phyloP scores from a whole-genome alignment of 2,888 invertebrate genomes.

The Drosophila trichaetosa region DNA sequence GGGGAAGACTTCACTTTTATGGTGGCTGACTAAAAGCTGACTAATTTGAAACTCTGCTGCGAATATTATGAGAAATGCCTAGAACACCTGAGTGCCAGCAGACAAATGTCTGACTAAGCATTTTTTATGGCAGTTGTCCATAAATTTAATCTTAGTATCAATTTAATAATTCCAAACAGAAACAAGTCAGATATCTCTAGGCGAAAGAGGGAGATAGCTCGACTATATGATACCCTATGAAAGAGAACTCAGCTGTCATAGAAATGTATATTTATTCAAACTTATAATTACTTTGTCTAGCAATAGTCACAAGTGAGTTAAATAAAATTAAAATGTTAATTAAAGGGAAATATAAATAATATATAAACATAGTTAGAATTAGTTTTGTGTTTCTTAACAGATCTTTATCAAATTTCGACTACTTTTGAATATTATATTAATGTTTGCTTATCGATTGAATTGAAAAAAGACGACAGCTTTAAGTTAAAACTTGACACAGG shows the following conservation, averaged over 20 bases:
- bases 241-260: neutral
- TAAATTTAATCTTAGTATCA: slow-evolving; percentile 29
- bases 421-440: too few relatives aligned
- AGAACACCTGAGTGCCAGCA: slow-evolving; percentile 39
- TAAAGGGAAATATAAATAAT: too few relatives aligned
- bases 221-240: neutral
- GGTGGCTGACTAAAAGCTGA: slow-evolving; percentile 21
- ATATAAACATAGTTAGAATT: too few relatives aligned
- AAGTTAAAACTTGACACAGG: neutral
- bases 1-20: slow-evolving; percentile 25
- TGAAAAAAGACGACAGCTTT: neutral
- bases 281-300: too few relatives aligned
- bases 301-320: too few relatives aligned
- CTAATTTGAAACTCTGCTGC: neutral
- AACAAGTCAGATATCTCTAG: neutral
- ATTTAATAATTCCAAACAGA: slow-evolving; percentile 42
- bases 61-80: slow-evolving; percentile 14
- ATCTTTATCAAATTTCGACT: too few relatives aligned
- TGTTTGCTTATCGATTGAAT: neutral
- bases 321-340: too few relatives aligned
- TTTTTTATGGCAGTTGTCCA: slow-evolving; percentile 24
- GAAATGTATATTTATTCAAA: neutral
- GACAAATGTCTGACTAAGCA: slow-evolving; percentile 3
- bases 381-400: too few relatives aligned
- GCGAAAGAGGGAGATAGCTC: neutral